Percentiles rank a stretch among this genome's conserved stretches.
These are phyloP conservation scores for Plectrocnemia conspersa DNA, from an alignment of 1,140 invertebrate species.

Conservation along the genomic window DNA sequence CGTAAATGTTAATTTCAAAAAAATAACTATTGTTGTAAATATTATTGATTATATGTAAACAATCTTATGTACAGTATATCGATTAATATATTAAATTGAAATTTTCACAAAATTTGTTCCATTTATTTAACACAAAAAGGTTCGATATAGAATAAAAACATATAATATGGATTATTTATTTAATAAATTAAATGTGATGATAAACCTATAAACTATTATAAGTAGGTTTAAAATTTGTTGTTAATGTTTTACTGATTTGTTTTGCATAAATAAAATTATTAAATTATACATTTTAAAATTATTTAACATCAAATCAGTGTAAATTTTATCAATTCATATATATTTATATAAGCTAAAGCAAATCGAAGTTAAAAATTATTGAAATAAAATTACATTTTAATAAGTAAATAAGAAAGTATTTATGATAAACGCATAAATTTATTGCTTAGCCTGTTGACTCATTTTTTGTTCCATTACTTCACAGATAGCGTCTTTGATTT, in stretches of 20 bases:
- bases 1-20: conserved; percentile 15
- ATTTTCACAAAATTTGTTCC: conserved; percentile 23
- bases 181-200: too few species aligned
- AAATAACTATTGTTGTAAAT: conserved; percentile 18
- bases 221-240: too few species aligned
- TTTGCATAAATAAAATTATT: background rate
- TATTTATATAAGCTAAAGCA: background rate
- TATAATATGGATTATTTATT: too few species aligned
- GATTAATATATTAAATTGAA: conserved; percentile 26
- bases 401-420: background rate
- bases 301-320: background rate
- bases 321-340: background rate
- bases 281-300: background rate
- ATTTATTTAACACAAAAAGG: too few species aligned
- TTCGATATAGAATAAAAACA: too few species aligned
- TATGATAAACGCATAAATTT: background rate
- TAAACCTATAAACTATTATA: too few species aligned
- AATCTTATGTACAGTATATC: conserved; percentile 30
- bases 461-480: conserved; percentile 67
- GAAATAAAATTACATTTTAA: background rate
- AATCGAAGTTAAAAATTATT: background rate
- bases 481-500: conserved; percentile 73
- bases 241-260: too few species aligned
- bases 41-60: conserved; percentile 16
- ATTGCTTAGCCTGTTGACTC: conserved; percentile 41